phyloP scores from a whole-genome alignment of 2,113 vertebrate genomes.

The Pyxicephalus adspersus region DNA sequence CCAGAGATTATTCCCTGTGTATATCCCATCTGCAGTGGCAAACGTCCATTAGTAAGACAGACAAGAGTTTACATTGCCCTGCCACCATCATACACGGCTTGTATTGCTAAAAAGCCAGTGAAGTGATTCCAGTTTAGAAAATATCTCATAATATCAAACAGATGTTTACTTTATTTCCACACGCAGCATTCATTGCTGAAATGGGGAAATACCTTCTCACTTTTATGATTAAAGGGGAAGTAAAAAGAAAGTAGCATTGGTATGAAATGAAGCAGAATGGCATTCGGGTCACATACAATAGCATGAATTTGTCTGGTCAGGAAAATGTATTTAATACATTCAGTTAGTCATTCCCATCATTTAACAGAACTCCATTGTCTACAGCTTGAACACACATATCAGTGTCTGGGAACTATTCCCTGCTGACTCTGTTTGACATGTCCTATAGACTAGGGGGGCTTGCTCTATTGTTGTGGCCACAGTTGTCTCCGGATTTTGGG shows the following conservation, averaged over 20 bases:
- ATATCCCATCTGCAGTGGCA: no score
- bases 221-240: conserved; percentile 42
- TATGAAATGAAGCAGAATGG: conserved; percentile 50
- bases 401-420: conserved; percentile 42
- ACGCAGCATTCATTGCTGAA: conserved; percentile 43
- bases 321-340: conserved; percentile 53
- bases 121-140: no score
- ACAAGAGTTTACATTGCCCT: no score
- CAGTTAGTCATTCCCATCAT: conserved; percentile 53
- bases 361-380: conserved; percentile 52
- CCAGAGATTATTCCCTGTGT: no score
- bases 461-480: no score
- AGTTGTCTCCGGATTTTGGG: no score
- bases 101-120: no score
- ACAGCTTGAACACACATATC: conserved; percentile 53
- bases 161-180: not conserved
- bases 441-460: no score
- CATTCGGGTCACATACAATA: conserved; percentile 46
- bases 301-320: conserved; percentile 49
- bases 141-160: no score
- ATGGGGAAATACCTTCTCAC: not conserved
- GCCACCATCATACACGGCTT: no score
- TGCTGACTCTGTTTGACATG: not conserved
- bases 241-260: conserved; percentile 45
- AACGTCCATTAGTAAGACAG: no score